These are phyloP conservation scores for Cherax destructor DNA, from an alignment of 1,140 invertebrate species.

Conservation along the genomic window DNA sequence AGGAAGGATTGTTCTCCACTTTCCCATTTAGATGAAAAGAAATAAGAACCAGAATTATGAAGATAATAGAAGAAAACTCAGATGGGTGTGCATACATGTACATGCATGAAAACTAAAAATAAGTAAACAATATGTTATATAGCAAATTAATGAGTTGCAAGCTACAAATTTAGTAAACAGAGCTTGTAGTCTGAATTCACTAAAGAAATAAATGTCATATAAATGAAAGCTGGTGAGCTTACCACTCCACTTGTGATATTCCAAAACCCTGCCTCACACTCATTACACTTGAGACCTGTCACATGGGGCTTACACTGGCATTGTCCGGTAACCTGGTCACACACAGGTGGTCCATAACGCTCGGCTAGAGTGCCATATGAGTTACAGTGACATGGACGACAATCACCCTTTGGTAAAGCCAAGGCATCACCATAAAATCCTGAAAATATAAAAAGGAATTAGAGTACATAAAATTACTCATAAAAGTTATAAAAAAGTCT, in stretches of 20 bases:
- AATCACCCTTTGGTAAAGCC: constrained; percentile 91
- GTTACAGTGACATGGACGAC: constrained; percentile 91
- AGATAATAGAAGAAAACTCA: too few species aligned
- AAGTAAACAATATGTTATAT: too few species aligned
- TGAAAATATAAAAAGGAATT: constrained; percentile 71
- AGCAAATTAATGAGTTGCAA: too few species aligned
- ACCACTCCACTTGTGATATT: constrained; percentile 87
- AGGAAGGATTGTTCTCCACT: too few species aligned
- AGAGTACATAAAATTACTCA: not conserved
- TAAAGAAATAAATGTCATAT: not conserved
- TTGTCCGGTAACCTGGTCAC: constrained; percentile 87
- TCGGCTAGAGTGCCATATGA: constrained; percentile 85
- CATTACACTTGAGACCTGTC: constrained; percentile 90
- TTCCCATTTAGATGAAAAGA: too few species aligned
- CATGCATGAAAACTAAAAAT: too few species aligned
- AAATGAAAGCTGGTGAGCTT: constrained; percentile 35
- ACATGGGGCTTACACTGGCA: constrained; percentile 92
- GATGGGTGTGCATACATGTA: too few species aligned
- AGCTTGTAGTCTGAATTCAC: too few species aligned
- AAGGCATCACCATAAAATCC: constrained; percentile 92
- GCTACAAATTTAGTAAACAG: too few species aligned
- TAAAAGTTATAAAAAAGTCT: too few species aligned
- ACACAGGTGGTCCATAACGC: constrained; percentile 83
- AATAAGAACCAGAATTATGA: too few species aligned
- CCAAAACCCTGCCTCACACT: constrained; percentile 90